Conservation (phyloP, 2,797 vertebrate genomes). For the Brachymystax lenok region DNA sequence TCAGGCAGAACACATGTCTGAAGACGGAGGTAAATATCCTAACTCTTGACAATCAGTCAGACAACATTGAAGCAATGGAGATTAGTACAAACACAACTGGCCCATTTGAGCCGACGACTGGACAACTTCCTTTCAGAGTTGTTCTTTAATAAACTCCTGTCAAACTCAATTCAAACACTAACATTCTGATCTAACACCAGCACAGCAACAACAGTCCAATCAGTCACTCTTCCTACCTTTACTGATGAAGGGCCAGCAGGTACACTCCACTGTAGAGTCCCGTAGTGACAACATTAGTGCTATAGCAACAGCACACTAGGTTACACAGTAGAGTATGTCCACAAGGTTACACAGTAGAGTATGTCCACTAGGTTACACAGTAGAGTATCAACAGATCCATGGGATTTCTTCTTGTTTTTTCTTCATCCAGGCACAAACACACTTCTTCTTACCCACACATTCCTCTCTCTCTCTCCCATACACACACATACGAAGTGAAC, state of each 20-base stretch:
- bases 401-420: not conserved
- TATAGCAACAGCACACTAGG: constrained; percentile 1
- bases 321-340: too few relatives aligned
- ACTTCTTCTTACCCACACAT: constrained; percentile 1
- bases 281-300: constrained; percentile 24
- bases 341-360: too few relatives aligned
- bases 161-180: not conserved
- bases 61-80: too few relatives aligned
- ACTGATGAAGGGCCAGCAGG: constrained; percentile 44
- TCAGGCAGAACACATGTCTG: not conserved
- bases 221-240: constrained; percentile 45
- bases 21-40: too few relatives aligned
- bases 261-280: constrained; percentile 43
- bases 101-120: too few relatives aligned
- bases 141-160: not conserved
- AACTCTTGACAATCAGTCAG: too few relatives aligned
- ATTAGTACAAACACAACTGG: too few relatives aligned
- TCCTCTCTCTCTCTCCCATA: constrained; percentile 9
- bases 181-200: not conserved
- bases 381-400: not conserved
- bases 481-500: constrained; percentile 6
- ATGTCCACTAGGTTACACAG: too few relatives aligned
- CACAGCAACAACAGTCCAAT: not conserved
- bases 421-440: not conserved
- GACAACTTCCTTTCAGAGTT: too few relatives aligned